Evolutionary conservation across 2,797 vertebrate species (phyloP).

Genomic region (Benthosema pterotum): DNA sequence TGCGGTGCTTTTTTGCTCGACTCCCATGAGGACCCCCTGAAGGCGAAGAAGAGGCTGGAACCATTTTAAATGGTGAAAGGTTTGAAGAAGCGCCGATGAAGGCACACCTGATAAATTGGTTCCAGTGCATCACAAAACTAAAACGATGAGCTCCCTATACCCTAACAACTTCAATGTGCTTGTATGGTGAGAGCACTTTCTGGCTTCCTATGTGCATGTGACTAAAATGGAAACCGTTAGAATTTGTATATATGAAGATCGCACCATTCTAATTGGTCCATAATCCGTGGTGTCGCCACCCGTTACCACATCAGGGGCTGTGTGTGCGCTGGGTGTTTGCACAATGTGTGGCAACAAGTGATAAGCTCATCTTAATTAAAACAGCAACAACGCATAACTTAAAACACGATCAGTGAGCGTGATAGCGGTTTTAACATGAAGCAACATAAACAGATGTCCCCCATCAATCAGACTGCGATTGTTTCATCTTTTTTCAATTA

Average conservation of each 20-base stretch:
- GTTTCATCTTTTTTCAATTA: not conserved
- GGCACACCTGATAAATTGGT: not conserved
- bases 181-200: not conserved
- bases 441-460: constrained; percentile 9
- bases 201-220: not conserved
- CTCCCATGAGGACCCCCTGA: constrained; percentile 31
- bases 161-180: not conserved
- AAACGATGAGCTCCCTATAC: not conserved
- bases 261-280: constrained; percentile 10
- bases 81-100: no score
- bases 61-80: not conserved
- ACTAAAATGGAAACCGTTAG: not conserved
- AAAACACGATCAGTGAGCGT: not conserved
- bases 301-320: constrained; percentile 25
- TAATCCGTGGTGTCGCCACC: constrained; percentile 37
- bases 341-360: not conserved
- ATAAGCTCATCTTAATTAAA: constrained; percentile 1
- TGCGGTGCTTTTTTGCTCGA: constrained; percentile 46
- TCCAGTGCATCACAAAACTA: no score
- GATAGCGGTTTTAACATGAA: constrained; percentile 5
- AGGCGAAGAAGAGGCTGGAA: constrained; percentile 17
- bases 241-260: not conserved
- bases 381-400: not conserved
- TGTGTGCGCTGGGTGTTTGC: not conserved
- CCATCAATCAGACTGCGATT: constrained; percentile 26